These are phyloP conservation scores for Vultur gryphus DNA, from an alignment of 2,797 vertebrate genomes.

Conservation along the genomic window DNA sequence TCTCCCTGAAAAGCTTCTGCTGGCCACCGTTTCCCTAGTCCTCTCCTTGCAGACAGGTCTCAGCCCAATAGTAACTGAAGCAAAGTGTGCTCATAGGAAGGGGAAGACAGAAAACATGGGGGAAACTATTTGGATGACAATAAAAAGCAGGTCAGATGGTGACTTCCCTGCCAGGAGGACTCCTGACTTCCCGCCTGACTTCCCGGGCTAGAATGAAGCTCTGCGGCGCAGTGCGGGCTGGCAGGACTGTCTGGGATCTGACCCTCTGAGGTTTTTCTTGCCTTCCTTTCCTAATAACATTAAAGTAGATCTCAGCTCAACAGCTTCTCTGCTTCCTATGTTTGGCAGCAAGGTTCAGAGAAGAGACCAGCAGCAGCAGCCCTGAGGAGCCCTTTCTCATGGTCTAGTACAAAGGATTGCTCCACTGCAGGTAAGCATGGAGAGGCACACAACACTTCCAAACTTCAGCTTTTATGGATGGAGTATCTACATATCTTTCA, in stretches of 20 bases:
- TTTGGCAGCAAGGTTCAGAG: not conserved
- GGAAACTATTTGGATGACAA: not conserved
- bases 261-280: not conserved
- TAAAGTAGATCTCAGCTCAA: not conserved
- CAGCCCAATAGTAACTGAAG: not conserved
- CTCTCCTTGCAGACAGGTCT: not conserved
- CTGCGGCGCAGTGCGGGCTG: rapidly evolving
- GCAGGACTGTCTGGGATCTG: not conserved
- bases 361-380: rapidly evolving
- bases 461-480: not conserved
- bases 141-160: not conserved
- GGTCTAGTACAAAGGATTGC: not conserved
- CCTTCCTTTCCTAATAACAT: not conserved
- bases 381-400: not conserved
- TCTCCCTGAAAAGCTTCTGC: not conserved
- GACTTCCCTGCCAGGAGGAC: not conserved
- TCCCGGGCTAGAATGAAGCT: not conserved
- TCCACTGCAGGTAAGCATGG: not conserved
- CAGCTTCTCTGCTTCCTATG: not conserved
- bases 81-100: not conserved
- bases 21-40: not conserved
- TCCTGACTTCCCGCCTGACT: not conserved
- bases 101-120: not conserved
- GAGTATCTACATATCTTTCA: not conserved
- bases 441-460: not conserved